Evolutionary conservation across 2,888 invertebrate genomes (phyloP).

Genomic region (Strigamia maritima): DNA sequence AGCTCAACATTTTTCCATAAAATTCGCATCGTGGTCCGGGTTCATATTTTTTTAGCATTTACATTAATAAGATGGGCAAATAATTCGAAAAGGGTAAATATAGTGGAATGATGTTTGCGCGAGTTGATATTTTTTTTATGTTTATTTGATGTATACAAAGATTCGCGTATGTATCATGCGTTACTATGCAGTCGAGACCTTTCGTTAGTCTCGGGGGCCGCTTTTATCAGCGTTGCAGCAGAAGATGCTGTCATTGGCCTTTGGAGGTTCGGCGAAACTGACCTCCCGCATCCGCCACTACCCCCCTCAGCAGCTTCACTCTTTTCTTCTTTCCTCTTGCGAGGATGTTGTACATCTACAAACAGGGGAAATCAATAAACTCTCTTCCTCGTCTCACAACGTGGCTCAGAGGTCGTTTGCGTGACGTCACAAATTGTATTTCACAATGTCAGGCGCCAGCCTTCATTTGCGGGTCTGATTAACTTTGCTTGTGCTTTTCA

Average conservation of each 20-base stretch:
- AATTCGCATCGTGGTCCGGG: neutral
- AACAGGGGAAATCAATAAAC: conserved; percentile 34
- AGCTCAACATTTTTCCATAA: conserved; percentile 34
- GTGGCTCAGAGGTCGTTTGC: conserved; percentile 34
- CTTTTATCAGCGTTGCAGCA: conserved; percentile 34
- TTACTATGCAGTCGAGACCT: conserved; percentile 22
- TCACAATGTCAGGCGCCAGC: conserved; percentile 23
- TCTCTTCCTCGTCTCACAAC: conserved; percentile 4
- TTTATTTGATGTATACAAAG: neutral
- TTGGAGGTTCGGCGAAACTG: conserved; percentile 32
- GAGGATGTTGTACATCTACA: conserved; percentile 34
- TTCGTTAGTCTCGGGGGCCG: neutral
- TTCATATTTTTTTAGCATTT: conserved; percentile 28
- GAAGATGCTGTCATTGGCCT: conserved; percentile 34
- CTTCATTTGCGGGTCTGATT: conserved; percentile 26
- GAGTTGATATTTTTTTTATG: neutral
- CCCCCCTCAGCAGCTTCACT: neutral
- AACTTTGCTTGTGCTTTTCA: conserved; percentile 32
- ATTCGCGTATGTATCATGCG: neutral
- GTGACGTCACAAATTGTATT: conserved; percentile 31
- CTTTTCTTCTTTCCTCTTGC: conserved; percentile 10
- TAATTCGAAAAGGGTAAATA: neutral
- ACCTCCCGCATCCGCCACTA: conserved; percentile 17
- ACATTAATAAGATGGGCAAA: conserved; percentile 25
- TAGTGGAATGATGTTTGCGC: neutral